Conservation (phyloP, 2,888 invertebrate species). For the Erebia epiphron region DNA sequence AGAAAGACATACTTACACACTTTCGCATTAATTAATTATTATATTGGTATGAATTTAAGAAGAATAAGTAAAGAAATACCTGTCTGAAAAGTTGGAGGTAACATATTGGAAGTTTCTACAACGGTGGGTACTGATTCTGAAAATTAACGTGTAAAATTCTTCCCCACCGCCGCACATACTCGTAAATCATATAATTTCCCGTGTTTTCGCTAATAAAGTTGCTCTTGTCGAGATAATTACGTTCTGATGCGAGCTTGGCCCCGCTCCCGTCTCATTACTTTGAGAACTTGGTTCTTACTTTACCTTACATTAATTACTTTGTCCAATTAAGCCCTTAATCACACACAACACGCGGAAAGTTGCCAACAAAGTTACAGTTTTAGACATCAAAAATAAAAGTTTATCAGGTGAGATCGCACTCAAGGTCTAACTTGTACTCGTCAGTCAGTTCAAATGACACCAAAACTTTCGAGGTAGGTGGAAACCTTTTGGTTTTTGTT, state of each 20-base stretch:
- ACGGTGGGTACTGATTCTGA: neutral
- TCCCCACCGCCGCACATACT: neutral
- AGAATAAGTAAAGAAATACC: too few relatives aligned
- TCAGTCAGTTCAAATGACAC: too few relatives aligned
- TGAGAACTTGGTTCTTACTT: neutral
- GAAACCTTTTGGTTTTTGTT: too few relatives aligned
- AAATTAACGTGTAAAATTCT: neutral
- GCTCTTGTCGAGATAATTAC: neutral
- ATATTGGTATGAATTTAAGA: too few relatives aligned
- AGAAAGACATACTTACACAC: too few relatives aligned
- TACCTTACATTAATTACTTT: neutral
- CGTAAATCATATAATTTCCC: slow-evolving; percentile 9
- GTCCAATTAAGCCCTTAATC: neutral
- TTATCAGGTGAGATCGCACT: too few relatives aligned
- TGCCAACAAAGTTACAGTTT: too few relatives aligned
- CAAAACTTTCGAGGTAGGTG: too few relatives aligned
- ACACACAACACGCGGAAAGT: too few relatives aligned
- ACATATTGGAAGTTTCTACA: neutral
- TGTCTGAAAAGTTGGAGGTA: neutral
- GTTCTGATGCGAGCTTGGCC: neutral
- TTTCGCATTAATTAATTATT: too few relatives aligned
- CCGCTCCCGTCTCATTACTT: neutral
- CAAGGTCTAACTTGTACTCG: too few relatives aligned
- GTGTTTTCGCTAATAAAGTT: slow-evolving; percentile 3
- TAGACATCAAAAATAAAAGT: too few relatives aligned